These are phyloP conservation scores for Drosophila parthenogenetica DNA, from an alignment of 2,888 invertebrate genomes.

Conservation along the genomic window DNA sequence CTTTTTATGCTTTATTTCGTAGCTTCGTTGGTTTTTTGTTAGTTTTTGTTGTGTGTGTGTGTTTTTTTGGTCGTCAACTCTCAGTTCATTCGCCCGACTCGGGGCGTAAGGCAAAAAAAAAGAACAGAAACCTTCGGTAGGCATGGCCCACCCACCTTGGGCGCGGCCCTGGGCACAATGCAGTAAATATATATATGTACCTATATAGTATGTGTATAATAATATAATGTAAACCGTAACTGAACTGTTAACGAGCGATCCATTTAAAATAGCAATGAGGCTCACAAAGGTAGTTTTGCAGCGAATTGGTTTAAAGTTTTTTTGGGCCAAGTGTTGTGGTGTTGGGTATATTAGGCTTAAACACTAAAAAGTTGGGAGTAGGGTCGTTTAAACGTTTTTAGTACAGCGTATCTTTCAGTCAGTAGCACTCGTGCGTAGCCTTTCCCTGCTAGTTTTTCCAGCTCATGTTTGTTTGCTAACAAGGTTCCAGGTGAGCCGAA, in stretches of 20 bases:
- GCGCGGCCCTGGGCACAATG: conserved; percentile 38
- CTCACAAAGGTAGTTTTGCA: conserved; percentile 25
- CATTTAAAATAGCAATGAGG: conserved; percentile 52
- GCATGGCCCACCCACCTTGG: conserved; percentile 25
- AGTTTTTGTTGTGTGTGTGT: neutral
- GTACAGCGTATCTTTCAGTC: no score
- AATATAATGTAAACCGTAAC: conserved; percentile 21
- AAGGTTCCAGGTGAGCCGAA: conserved; percentile 15
- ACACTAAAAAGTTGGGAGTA: no score
- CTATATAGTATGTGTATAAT: neutral
- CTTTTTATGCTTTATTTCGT: conserved; percentile 45
- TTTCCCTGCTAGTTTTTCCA: no score
- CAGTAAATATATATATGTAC: no score
- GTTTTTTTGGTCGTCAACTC: conserved; percentile 4
- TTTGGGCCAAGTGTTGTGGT: conserved; percentile 24
- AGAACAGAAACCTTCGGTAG: conserved; percentile 26
- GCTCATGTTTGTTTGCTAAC: neutral
- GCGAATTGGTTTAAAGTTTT: conserved; percentile 33
- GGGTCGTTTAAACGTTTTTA: neutral
- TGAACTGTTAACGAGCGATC: conserved; percentile 55
- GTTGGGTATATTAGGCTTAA: neutral
- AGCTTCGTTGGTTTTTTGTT: neutral
- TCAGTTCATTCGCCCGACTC: conserved; percentile 59
- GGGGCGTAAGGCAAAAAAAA: conserved; percentile 3
- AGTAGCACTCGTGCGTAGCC: no score